Evolutionary conservation across 2,113 vertebrate genomes (phyloP).

Genomic region (Aramus guarauna): DNA sequence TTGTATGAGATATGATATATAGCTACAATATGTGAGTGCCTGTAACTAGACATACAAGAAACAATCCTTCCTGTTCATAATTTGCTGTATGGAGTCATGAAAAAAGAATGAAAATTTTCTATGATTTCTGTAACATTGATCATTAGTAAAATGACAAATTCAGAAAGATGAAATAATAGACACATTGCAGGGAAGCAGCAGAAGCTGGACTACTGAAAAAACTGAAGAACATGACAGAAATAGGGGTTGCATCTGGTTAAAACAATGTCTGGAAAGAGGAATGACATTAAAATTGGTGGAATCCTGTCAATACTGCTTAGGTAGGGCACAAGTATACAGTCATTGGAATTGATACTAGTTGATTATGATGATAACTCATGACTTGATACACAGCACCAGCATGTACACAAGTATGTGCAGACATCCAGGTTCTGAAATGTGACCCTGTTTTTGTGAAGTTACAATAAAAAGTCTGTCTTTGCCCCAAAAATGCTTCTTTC

Average conservation of each 20-base stretch:
- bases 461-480: neutral
- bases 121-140: neutral
- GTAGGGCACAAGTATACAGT: neutral
- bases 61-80: neutral
- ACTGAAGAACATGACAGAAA: neutral
- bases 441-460: neutral
- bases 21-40: neutral
- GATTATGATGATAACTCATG: neutral
- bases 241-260: neutral
- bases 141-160: neutral
- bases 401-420: neutral
- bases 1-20: too few relatives aligned
- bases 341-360: neutral
- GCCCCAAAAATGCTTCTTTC: neutral
- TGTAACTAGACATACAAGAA: neutral
- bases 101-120: neutral
- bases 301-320: neutral
- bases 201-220: neutral
- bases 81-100: neutral
- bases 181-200: neutral
- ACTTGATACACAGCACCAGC: neutral
- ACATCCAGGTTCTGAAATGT: neutral
- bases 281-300: neutral
- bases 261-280: neutral
- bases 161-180: neutral